Conservation (phyloP, 2,888 invertebrate genomes). For the Rhingia campestris region DNA sequence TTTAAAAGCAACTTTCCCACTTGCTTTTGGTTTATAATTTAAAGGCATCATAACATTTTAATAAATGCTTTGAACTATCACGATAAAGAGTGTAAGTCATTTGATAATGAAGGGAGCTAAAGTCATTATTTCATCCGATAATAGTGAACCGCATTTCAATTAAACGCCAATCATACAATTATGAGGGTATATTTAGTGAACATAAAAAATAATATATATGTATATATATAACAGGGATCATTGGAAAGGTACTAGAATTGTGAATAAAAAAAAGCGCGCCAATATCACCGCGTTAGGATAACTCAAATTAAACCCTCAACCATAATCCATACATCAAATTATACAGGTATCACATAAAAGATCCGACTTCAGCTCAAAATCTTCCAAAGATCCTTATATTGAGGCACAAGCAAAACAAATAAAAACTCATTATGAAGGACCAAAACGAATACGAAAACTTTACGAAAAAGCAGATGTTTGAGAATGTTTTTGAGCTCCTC, state of each 20-base stretch:
- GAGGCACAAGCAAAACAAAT: slow-evolving; percentile 9
- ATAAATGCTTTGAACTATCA: too few species aligned
- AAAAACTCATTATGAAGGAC: background rate
- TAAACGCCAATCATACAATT: slow-evolving; percentile 45
- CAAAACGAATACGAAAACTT: slow-evolving; percentile 36
- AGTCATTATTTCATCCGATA: background rate
- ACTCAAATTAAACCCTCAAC: background rate
- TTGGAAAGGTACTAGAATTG: background rate
- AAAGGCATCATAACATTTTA: too few species aligned
- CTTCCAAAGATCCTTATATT: slow-evolving; percentile 23
- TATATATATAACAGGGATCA: too few species aligned
- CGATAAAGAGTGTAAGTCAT: too few species aligned
- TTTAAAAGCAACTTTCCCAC: too few species aligned
- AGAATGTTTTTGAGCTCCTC: slow-evolving; percentile 39
- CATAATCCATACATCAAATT: background rate
- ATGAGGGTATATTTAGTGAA: slow-evolving; percentile 1
- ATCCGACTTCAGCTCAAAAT: slow-evolving; percentile 22
- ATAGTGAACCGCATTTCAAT: slow-evolving; percentile 7
- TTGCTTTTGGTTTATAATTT: too few species aligned
- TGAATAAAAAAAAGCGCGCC: background rate
- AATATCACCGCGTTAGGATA: background rate
- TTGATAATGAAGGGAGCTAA: too few species aligned
- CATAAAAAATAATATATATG: too few species aligned
- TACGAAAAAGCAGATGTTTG: slow-evolving; percentile 44
- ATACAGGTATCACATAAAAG: background rate